A percentile compares a stretch with the other conserved stretches of the same genome.
Evolutionary conservation across 1,140 invertebrate genomes (phyloP).

Genomic region (Stratiolaelaps scimitus): DNA sequence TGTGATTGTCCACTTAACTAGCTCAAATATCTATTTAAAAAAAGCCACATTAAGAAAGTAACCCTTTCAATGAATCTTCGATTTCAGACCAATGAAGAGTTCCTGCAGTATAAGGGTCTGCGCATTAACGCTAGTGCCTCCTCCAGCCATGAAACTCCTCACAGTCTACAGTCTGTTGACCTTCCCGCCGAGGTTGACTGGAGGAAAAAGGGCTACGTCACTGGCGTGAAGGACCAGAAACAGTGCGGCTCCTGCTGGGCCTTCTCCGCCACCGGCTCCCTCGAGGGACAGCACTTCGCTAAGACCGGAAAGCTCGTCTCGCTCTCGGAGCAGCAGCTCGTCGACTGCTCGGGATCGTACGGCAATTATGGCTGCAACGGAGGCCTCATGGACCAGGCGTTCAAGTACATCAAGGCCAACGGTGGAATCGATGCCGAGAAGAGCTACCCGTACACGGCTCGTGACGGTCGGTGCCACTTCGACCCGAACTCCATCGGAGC

Average conservation of each 20-base stretch:
- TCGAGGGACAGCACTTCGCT: conserved; percentile 90
- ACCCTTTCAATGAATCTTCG: too few species aligned
- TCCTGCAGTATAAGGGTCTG: too few species aligned
- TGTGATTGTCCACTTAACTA: too few species aligned
- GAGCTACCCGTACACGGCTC: conserved; percentile 72
- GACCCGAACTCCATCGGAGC: conserved; percentile 58
- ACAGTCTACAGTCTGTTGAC: too few species aligned
- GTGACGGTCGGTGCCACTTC: conserved; percentile 52
- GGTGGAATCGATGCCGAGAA: conserved; percentile 77
- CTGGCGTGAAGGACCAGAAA: conserved; percentile 77
- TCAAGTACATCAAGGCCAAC: conserved; percentile 76
- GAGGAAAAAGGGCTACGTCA: conserved; percentile 71
- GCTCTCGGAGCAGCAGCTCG: conserved; percentile 77
- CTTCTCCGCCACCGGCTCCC: conserved; percentile 65
- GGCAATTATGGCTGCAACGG: conserved; percentile 86
- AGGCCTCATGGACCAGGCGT: conserved; percentile 79
- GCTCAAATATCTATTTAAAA: too few species aligned
- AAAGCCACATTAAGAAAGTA: too few species aligned
- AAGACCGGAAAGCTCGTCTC: conserved; percentile 68
- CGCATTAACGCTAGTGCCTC: too few species aligned
- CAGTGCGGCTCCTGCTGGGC: conserved; percentile 33
- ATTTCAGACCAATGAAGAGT: too few species aligned
- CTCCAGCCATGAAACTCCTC: too few species aligned
- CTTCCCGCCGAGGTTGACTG: conserved; percentile 68
- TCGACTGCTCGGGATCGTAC: conserved; percentile 68